These are phyloP conservation scores for Hestina assimilis DNA, from an alignment of 1,140 invertebrate species.

Conservation along the genomic window DNA sequence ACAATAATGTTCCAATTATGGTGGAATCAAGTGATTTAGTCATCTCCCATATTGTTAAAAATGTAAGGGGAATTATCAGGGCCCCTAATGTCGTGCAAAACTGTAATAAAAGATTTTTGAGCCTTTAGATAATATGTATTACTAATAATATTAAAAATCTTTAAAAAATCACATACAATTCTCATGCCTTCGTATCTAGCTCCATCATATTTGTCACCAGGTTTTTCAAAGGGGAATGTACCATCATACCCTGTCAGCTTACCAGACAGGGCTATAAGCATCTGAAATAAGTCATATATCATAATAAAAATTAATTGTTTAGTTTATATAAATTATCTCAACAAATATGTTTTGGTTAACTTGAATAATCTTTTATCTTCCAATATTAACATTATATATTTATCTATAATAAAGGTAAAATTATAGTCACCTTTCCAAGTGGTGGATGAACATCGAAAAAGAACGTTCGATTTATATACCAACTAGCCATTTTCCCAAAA, in stretches of 20 bases:
- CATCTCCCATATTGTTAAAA: conserved; percentile 93
- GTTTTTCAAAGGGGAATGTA: conserved; percentile 97
- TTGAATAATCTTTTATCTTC: no score
- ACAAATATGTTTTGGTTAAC: no score
- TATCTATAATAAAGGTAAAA: no score
- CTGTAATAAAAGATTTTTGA: conserved; percentile 80
- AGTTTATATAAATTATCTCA: no score
- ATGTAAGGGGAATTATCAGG: conserved; percentile 91
- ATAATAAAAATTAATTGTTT: no score
- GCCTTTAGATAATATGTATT: not conserved
- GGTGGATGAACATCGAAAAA: conserved; percentile 99
- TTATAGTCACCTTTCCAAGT: conserved; percentile 94
- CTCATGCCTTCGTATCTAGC: conserved; percentile 96
- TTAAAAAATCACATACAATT: conserved; percentile 83
- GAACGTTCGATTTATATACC: conserved; percentile 98
- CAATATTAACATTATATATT: no score
- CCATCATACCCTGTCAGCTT: conserved; percentile 97
- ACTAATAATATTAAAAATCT: not conserved
- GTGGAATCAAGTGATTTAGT: conserved; percentile 89
- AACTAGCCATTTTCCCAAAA: conserved; percentile 99
- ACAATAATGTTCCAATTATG: conserved; percentile 86
- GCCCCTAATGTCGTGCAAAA: conserved; percentile 95
- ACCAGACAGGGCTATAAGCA: conserved; percentile 96
- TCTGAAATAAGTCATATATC: conserved; percentile 87
- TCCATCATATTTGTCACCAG: conserved; percentile 95